These are phyloP conservation scores for Agrilus mali DNA, from an alignment of 2,888 invertebrate species.

Conservation along the genomic window DNA sequence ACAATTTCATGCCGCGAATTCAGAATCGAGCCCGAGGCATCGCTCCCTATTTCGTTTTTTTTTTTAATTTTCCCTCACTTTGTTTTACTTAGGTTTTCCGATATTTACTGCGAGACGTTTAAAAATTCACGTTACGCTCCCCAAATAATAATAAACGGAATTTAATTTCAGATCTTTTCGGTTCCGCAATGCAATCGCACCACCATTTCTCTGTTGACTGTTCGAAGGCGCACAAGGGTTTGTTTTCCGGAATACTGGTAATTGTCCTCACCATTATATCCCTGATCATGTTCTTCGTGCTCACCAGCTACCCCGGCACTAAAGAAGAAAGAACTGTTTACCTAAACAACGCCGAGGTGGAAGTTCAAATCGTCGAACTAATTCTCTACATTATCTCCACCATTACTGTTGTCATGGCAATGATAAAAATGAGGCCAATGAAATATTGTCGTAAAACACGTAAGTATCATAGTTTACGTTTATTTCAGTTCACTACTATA, in stretches of 20 bases:
- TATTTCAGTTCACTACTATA: background rate
- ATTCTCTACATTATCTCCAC: constrained; percentile 58
- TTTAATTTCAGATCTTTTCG: constrained; percentile 15
- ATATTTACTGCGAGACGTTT: too few relatives aligned
- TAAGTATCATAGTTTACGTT: too few relatives aligned
- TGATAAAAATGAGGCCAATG: constrained; percentile 55
- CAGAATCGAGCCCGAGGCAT: too few relatives aligned
- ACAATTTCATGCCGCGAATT: too few relatives aligned
- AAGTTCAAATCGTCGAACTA: constrained; percentile 67
- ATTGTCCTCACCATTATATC: constrained; percentile 70
- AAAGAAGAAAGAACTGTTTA: constrained; percentile 34
- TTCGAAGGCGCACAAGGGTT: constrained; percentile 79
- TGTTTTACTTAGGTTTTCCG: too few relatives aligned
- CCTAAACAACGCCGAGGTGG: constrained; percentile 53
- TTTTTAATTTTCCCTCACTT: too few relatives aligned
- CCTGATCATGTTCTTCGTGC: constrained; percentile 80
- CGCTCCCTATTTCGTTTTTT: too few relatives aligned
- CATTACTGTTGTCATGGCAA: constrained; percentile 47
- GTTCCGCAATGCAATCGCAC: constrained; percentile 42
- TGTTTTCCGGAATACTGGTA: constrained; percentile 68
- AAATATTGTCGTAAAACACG: constrained; percentile 47
- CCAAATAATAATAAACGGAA: constrained; percentile 49
- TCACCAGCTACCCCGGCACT: constrained; percentile 42
- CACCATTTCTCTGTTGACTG: constrained; percentile 87
- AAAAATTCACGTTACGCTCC: constrained; percentile 22